A percentile compares a stretch with the other conserved stretches of the same genome.
These are phyloP conservation scores for Athene cunicularia DNA, from an alignment of 2,113 vertebrate species.

Conservation along the genomic window DNA sequence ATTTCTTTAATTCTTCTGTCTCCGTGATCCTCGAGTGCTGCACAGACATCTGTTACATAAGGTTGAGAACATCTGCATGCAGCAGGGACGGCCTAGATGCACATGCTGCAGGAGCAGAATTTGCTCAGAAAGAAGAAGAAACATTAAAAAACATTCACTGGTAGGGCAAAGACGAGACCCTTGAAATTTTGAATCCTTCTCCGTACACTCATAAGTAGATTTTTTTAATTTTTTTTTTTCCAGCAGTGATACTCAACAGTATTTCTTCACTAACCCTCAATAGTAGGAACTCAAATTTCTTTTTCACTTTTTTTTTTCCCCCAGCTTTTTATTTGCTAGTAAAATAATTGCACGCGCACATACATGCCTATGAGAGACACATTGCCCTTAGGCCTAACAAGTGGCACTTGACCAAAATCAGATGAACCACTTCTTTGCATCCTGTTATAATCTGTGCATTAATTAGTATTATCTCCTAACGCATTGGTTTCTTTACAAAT, in stretches of 20 bases:
- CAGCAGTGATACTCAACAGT: not conserved
- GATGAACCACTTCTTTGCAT: not conserved
- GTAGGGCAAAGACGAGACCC: not conserved
- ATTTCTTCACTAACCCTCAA: not conserved
- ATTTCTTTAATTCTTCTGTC: not conserved
- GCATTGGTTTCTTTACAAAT: not conserved
- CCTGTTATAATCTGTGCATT: not conserved
- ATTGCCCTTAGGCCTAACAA: rapidly evolving
- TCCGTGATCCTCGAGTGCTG: rapidly evolving
- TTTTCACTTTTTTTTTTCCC: not conserved
- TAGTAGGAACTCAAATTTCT: not conserved
- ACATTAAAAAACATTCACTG: not conserved
- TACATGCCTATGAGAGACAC: rapidly evolving
- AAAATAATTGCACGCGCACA: rapidly evolving
- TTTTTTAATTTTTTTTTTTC: not conserved
- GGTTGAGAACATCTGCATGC: not conserved
- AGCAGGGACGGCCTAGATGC: not conserved
- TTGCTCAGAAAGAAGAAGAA: not conserved
- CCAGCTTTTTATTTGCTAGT: not conserved
- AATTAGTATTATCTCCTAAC: not conserved
- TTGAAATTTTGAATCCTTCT: not conserved
- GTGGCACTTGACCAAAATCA: not conserved
- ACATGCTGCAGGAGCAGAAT: not conserved
- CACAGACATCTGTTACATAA: not conserved
- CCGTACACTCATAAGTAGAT: not conserved